Evolutionary conservation across 2,888 invertebrate genomes (phyloP), one percentile per base, ranked within the genome.

Genomic region (Spisula subtruncata): DNA sequence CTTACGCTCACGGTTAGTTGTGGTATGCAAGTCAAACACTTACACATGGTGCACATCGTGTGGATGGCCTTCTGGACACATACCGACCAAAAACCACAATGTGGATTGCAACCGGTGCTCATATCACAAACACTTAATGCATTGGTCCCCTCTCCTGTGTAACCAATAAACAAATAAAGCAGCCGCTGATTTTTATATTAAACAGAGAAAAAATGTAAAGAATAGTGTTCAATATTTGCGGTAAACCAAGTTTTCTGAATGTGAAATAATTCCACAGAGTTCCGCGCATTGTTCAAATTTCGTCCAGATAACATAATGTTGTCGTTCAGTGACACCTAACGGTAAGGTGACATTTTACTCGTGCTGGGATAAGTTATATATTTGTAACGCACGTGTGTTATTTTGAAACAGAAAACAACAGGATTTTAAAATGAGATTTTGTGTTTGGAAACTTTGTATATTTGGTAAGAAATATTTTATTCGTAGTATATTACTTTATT

Each of bases 241-340:
- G 81, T 41, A 60, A 60, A 83, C 46, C 41, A 48, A n/a, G 25
- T 8, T 54, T 54, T 85, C 10, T 46, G 85, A 85, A 85, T 56
- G 16, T 41, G 20, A 32, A 25, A 51, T 79, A 80, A 54, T 56
- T 85, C 85, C 54, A 80, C 16, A 75, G 51, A 56, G 71, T 80
- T 85, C 54, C 85, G 48, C 25, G 32, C 85, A 85, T 85, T 85
- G 85, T 79, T 79, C 80, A 80, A 85, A 85, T 32, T 54, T 80
- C 51, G 41, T 80, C 46, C 80, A 56, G 79, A 85, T 85, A 54
- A 85, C 79, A 41, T 41, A 41, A 41, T 80, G 54, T 56, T 80
- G n/a, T 54, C 54, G 32, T 35, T 35, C 75, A 18, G 18, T 75
- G 75, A 75, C 35, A 75, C 75, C 75, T 16, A 5, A 16, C 32